Evolutionary conservation across 2,888 invertebrate genomes (phyloP), one percentile per base, ranked within the genome.

Genomic region (Lomographa bimaculata): DNA sequence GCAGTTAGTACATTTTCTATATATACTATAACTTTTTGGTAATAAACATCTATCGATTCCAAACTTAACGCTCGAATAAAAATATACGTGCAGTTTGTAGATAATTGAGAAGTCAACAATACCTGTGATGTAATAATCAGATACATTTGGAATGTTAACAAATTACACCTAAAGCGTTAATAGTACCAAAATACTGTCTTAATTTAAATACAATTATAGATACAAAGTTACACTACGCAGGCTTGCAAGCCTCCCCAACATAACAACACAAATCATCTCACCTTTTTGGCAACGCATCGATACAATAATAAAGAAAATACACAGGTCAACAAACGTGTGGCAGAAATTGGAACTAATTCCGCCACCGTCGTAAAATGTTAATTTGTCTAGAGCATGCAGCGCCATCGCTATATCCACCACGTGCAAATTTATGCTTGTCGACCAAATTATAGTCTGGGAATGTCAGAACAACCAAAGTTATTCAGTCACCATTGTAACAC

Each of bases 111-210:
- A 60, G 50, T 35, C 57, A 59, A 64, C 64, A 51, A 48, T 39
- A 50, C 54, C 50, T 71, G 76, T 75, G 74, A 75, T 69, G 69
- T 62, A 46, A 51, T 52, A 53, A 50, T 58, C 66, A 57, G 50
- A 65, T 64, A 76, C 68, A 64, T 66, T 79, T 50, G 87, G 85
- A 86, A 86, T 85, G 85, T 79, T 73, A 81, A 79, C 73, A 77
- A 71, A 73, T 66, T 68, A 77, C 63, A 78, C 55, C 71, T 80
- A 82, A 71, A 78, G 61, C 69, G 57, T 70, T 41, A 78, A 78
- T 78, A 80, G 79, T 82, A 83, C 77, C 77, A 74, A 76, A 82
- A 80, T 79, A 81, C 76, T 78, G 74, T 63, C 50, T 46, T 63
- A 5, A 66, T 74, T 79, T 82, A 82, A 81, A 85, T 83, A 83